Evolutionary conservation across 2,888 invertebrate species (phyloP), one percentile per base, ranked within the genome.

Genomic region (Chrysotoxum bicinctum): DNA sequence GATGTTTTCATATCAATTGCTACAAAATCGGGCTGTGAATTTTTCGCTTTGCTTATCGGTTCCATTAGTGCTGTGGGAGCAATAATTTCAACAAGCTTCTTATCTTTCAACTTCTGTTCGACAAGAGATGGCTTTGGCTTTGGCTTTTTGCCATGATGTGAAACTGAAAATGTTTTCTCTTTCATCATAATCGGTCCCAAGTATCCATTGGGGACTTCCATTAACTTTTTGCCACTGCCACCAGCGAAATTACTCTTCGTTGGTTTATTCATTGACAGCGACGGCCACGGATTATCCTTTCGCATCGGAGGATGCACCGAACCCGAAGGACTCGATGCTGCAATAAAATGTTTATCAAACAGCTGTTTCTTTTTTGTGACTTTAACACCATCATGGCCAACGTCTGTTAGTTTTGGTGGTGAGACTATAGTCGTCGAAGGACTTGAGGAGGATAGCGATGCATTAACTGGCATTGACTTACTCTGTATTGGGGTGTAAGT

Each of bases 311-410:
- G 12, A 70, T 75, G 78, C 78, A 83, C 48, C 74, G 81, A 70
- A 64, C 62, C 87, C 68, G 48, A 73, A 52, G 70, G 40, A 75
- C 21, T 58, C 43, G 83, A 54, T 30, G 87, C 76, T 56, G 86
- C 79, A 19, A 88, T 81, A 83, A 88, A 91, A 77, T 90, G 90
- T 68, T 90, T 90, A 79, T 90, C 90, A 37, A 89, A 87, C 75
- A 91, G 87, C 87, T 92, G 91, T 76, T 92, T 92, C 87, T 91
- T 92, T 68, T 88, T 90, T 43, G 91, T 91, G 48, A 88, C 81
- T 87, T 92, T 92, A 12, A 89, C 87, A n/a, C 92, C 91, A 87
- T 92, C 92, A 87, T 91, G 92, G 4, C 91, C 92, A 69, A 88
- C 88, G 80, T 88, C 87, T 73, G 73, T 43, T 19, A 16, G 62